These are phyloP conservation scores for Ischnus inquisitorius DNA, from an alignment of 2,888 invertebrate genomes.

Conservation along the genomic window DNA sequence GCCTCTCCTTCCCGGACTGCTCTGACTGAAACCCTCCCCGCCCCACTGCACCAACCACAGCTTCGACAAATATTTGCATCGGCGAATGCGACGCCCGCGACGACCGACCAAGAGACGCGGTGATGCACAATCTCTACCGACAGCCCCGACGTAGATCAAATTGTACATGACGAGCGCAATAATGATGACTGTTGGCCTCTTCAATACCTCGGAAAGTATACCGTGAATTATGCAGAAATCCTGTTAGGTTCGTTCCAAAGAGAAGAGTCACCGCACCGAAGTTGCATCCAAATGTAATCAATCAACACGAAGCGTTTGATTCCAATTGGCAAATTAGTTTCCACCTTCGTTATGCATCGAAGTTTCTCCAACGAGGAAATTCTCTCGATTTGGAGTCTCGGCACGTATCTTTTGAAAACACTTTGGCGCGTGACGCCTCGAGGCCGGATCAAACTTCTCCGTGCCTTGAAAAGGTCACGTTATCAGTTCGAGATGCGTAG, in stretches of 20 bases:
- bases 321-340: conserved; percentile 13
- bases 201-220: not conserved
- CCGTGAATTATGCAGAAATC: not conserved
- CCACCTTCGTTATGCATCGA: not conserved
- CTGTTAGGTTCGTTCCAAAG: not conserved
- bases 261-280: not conserved
- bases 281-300: not conserved
- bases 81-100: conserved; percentile 42
- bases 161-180: not conserved
- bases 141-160: not conserved
- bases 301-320: conserved; percentile 1
- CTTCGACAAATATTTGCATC: conserved; percentile 60
- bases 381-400: not conserved
- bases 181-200: not conserved
- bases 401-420: conserved; percentile 13
- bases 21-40: conserved; percentile 24
- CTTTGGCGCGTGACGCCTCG: conserved; percentile 23
- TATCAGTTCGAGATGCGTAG: not conserved
- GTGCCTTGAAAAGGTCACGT: conserved; percentile 15
- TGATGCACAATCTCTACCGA: not conserved
- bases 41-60: conserved; percentile 26
- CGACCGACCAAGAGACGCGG: conserved; percentile 10
- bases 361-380: not conserved
- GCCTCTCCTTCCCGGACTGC: conserved; percentile 16
- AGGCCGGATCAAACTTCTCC: not conserved